A percentile compares a stretch with the other conserved stretches of the same genome.
Evolutionary conservation across 2,797 vertebrate species (phyloP).

Genomic region (Halcyon badia): DNA sequence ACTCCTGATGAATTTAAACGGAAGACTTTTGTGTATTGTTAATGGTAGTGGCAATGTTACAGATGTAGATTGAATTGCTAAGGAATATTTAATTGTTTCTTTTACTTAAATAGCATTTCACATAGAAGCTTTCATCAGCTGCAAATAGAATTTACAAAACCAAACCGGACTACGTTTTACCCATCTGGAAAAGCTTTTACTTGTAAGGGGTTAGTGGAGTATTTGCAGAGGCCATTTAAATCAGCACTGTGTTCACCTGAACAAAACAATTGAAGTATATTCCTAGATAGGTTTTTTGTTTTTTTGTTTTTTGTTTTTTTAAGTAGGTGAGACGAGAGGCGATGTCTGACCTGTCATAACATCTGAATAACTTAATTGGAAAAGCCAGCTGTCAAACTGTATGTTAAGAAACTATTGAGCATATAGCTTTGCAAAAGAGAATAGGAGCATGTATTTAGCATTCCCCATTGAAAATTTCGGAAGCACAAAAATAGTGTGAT

Average conservation of each 20-base stretch:
- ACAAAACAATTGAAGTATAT: background rate
- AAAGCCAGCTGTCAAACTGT: slow-evolving; percentile 22
- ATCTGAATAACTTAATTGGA: slow-evolving; percentile 24
- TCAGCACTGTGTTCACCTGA: background rate
- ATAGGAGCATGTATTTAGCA: slow-evolving; percentile 22
- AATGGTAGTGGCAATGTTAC: background rate
- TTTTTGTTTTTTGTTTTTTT: background rate
- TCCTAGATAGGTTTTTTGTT: background rate
- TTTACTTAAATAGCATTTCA: background rate
- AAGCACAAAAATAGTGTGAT: background rate
- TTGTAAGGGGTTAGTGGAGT: background rate
- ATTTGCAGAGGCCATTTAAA: background rate
- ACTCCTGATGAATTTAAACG: background rate
- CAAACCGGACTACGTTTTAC: background rate
- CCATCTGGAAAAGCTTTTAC: slow-evolving; percentile 23
- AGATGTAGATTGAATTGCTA: background rate
- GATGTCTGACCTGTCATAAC: background rate
- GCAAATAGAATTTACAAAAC: slow-evolving; percentile 11
- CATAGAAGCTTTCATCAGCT: background rate
- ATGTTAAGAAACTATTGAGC: slow-evolving; percentile 9
- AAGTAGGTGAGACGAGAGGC: background rate
- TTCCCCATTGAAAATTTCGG: background rate
- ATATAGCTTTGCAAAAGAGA: background rate
- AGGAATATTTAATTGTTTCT: background rate
- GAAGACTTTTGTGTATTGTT: background rate